These are phyloP conservation scores for Cerceris rybyensis DNA, from an alignment of 2,888 invertebrate genomes.

Conservation along the genomic window DNA sequence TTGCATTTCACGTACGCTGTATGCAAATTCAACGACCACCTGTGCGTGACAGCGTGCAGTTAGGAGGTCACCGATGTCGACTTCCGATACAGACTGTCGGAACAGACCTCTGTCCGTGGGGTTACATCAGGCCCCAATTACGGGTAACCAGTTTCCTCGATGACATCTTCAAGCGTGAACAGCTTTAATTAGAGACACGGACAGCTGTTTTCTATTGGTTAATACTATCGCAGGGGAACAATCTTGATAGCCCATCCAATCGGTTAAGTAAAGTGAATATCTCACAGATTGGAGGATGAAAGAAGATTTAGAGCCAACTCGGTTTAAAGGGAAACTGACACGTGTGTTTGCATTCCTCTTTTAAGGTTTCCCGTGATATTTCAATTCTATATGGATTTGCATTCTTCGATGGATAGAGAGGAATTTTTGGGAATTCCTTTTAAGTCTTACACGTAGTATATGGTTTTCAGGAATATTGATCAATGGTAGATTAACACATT, in stretches of 20 bases:
- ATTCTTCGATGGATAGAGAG: no score
- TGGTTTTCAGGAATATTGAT: no score
- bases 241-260: neutral
- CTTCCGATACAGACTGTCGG: constrained; percentile 62
- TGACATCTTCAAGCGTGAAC: constrained; percentile 73
- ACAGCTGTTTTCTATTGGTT: constrained; percentile 47
- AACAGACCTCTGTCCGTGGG: constrained; percentile 35
- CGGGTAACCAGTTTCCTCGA: constrained; percentile 70
- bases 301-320: no score
- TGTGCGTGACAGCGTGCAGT: constrained; percentile 42
- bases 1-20: constrained; percentile 23
- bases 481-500: no score
- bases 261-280: no score
- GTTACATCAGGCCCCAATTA: constrained; percentile 60
- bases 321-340: no score
- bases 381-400: no score
- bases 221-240: constrained; percentile 13
- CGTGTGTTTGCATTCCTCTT: no score
- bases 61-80: constrained; percentile 49
- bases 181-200: constrained; percentile 66
- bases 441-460: no score
- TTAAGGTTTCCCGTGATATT: no score
- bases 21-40: constrained; percentile 52
- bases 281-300: no score
- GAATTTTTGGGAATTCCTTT: no score